A percentile compares a stretch with the other conserved stretches of the same genome.
phyloP scores from a whole-genome alignment of 2,888 invertebrate genomes.

The Ornithoptera alexandrae region DNA sequence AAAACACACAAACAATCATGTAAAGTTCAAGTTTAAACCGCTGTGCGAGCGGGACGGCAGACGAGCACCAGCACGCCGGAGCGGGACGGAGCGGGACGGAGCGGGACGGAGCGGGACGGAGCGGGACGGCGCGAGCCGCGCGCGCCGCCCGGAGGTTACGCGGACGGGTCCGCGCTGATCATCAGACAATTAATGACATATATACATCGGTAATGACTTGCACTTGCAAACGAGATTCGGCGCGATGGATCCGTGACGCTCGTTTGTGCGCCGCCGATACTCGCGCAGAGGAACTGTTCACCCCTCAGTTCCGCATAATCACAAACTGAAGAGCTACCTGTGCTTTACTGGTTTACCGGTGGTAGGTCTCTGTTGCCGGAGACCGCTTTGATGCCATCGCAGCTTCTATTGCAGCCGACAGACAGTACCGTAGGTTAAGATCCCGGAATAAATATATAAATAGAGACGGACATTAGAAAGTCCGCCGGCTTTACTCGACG shows the following conservation, averaged over 20 bases:
- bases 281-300: too few species aligned
- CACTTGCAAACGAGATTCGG: too few species aligned
- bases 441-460: neutral
- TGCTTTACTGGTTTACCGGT: too few species aligned
- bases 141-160: slow-evolving; percentile 37
- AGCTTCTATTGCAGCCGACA: neutral
- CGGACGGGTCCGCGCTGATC: slow-evolving; percentile 53
- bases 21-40: slow-evolving; percentile 71
- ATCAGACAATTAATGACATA: slow-evolving; percentile 42
- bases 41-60: slow-evolving; percentile 42
- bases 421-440: too few species aligned
- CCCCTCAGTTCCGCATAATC: neutral
- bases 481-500: neutral
- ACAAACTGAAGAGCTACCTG: neutral
- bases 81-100: slow-evolving; percentile 44
- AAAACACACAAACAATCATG: slow-evolving; percentile 41
- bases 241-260: neutral
- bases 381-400: neutral
- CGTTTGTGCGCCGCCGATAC: neutral
- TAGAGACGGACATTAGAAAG: neutral
- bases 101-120: slow-evolving; percentile 40
- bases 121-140: neutral
- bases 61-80: slow-evolving; percentile 32
- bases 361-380: too few species aligned
- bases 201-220: neutral